These are phyloP conservation scores for Rotaria macrura DNA, from an alignment of 2,888 invertebrate genomes.

Conservation along the genomic window DNA sequence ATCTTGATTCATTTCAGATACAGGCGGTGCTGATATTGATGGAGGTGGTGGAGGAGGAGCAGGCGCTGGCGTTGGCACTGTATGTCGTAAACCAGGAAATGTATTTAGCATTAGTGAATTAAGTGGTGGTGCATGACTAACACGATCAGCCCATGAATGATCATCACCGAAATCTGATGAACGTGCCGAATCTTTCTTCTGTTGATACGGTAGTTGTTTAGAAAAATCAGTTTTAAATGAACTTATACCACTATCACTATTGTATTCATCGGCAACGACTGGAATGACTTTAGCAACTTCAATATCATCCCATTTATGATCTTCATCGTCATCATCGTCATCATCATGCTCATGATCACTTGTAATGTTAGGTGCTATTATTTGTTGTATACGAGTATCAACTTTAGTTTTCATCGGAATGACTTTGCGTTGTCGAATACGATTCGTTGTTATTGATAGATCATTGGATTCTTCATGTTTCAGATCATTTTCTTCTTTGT, in stretches of 20 bases:
- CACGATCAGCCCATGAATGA: background rate
- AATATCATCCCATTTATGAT: background rate
- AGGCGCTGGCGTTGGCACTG: background rate
- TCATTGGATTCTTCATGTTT: background rate
- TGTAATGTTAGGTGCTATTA: background rate
- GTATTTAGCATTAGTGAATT: constrained; percentile 9
- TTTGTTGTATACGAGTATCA: background rate
- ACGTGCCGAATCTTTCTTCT: background rate
- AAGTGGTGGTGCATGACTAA: background rate
- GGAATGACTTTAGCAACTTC: background rate
- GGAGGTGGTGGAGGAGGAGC: background rate
- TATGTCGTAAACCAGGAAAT: constrained; percentile 14
- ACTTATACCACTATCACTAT: constrained; percentile 9
- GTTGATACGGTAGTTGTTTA: background rate
- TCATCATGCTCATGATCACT: background rate
- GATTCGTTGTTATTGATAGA: background rate
- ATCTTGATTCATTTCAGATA: background rate
- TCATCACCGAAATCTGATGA: background rate
- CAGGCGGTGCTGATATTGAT: background rate
- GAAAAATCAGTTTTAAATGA: constrained; percentile 1
- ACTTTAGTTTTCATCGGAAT: background rate
- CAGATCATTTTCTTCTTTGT: background rate
- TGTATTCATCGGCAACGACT: background rate
- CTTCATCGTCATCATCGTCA: background rate
- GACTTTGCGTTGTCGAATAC: constrained; percentile 16